Evolutionary conservation across 2,113 vertebrate species (phyloP), one percentile per base, ranked within the genome.

Genomic region (Alaudala cheleensis): DNA sequence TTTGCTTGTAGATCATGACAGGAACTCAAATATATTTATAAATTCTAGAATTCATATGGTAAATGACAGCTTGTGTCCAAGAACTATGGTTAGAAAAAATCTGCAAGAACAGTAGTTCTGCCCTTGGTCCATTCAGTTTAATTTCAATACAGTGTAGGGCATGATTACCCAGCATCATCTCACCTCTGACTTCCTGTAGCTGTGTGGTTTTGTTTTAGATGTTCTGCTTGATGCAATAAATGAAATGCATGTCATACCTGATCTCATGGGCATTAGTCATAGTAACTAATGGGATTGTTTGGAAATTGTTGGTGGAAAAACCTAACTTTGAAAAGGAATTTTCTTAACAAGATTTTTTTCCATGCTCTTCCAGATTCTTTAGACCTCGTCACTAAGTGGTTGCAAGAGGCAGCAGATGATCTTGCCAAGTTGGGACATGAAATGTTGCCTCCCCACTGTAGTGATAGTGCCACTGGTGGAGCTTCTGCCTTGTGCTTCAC

Each of bases 321-420:
- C 1, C 8, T n/a, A 12, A 45, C 23, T 66, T 56, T 2, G 31
- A 28, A 47, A 82, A 82, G 23, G 42, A 73, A 23, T 72, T 87
- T 81, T 88, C 62, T 21, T 83, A 65, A 60, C 14, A 25, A 29
- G 31, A 7, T 37, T 29, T 54, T 45, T 33, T 16, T 9, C 28
- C 26, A 70, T 70, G 72, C 65, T 92, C 24, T 93, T 96, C 39
- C 88, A 99, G 99, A 99, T 97, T 98, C 98, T 74, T 96, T 99
- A 96, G 99, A 99, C 95, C 98, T 98, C 94, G 99, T 99, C 69
- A 98, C 98, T 51, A 98, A 98, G 81, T 99, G 99, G 99, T 97
- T 99, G 18, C 97, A 98, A 88, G 99, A 99, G 94, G 98, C 99
- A 11, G 95, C 97, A 14, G 98, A 97, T 69, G 96, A 97, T 65